Percentiles rank a stretch among this genome's conserved stretches.
These are phyloP conservation scores for Zoanthus gigantus DNA, from an alignment of 92 coral and sea anemone species.

Conservation along the genomic window DNA sequence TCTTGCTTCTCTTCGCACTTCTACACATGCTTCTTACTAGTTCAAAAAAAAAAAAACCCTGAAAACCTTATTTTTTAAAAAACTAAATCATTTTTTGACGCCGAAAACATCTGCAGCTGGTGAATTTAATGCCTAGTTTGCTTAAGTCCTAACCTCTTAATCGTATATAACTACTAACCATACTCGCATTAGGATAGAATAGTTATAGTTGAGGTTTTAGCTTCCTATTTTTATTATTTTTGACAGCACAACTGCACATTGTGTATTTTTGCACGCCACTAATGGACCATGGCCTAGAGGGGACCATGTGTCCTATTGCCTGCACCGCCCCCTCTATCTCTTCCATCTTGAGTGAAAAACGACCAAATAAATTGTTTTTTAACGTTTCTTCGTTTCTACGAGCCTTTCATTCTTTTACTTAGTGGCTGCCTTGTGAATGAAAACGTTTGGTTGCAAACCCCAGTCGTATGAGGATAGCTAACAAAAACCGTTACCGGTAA, in stretches of 20 bases:
- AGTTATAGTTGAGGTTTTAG: not conserved
- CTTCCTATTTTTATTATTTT: not conserved
- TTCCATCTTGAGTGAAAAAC: too few species aligned
- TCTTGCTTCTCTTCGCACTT: conserved; percentile 22
- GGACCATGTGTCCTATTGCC: not conserved
- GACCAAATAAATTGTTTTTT: too few species aligned
- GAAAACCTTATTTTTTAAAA: not conserved
- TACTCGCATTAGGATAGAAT: not conserved
- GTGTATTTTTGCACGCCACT: not conserved
- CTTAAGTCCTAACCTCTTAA: conserved; percentile 1
- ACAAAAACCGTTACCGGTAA: too few species aligned
- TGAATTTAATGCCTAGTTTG: conserved; percentile 7
- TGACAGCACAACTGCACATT: not conserved
- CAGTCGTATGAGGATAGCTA: too few species aligned
- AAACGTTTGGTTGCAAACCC: too few species aligned
- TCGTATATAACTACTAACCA: not conserved
- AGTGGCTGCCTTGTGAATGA: too few species aligned
- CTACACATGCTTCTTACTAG: not conserved
- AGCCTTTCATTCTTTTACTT: too few species aligned
- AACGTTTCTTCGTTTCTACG: too few species aligned
- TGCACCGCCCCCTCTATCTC: too few species aligned
- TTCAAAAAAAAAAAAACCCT: not conserved
- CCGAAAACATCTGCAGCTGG: conserved; percentile 24
- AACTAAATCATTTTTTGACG: not conserved
- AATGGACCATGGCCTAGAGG: not conserved